Evolutionary conservation across 2,888 invertebrate genomes (phyloP), one percentile per base, ranked within the genome.

Genomic region (Tachina fera): DNA sequence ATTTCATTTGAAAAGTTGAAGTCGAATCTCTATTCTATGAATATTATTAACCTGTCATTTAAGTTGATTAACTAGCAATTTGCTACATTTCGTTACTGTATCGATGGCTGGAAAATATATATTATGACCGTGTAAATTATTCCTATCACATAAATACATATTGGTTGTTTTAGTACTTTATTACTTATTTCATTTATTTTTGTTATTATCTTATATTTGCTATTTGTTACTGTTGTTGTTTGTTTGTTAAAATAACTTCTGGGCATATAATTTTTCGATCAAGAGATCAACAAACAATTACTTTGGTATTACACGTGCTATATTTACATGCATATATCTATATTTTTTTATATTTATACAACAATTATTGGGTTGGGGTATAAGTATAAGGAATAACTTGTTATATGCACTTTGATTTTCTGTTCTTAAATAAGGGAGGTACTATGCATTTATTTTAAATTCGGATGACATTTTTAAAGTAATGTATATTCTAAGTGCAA

Each of bases 191-290:
- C 6, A 4, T 45, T 19, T 65, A 45, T 63, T 3, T 39, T 31
- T 31, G 4, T 31, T 51, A 51, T 13, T 60, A 60, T 53, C 3
- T 65, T 51, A 41, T 63, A 70, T 78, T 82, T 82, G 63, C 70
- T 78, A 8, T 19, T 68, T 49, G 6, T 31, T 31, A 6, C n/a
- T 84, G 58, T 49, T 14, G n/a, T 71, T 83, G 76, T 75, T 65
- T 65, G 71, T 70, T 71, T 83, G 49, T 83, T 87, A 86, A 88
- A 90, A 89, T 89, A 90, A 90, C 89, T 89, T 87, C 87, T 86
- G 87, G 89, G 89, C 89, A 90, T 89, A 89, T 89, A 89, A 90
- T 90, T 89, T 90, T 90, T 89, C 89, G 90, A 90, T 90, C 90
- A 90, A 90, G 90, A 89, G 90, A 90, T 90, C 89, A 90, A 88